A percentile compares a stretch with the other conserved stretches of the same genome.
Evolutionary conservation across 2,113 vertebrate species (phyloP).

Genomic region (Rhinoptilus africanus): DNA sequence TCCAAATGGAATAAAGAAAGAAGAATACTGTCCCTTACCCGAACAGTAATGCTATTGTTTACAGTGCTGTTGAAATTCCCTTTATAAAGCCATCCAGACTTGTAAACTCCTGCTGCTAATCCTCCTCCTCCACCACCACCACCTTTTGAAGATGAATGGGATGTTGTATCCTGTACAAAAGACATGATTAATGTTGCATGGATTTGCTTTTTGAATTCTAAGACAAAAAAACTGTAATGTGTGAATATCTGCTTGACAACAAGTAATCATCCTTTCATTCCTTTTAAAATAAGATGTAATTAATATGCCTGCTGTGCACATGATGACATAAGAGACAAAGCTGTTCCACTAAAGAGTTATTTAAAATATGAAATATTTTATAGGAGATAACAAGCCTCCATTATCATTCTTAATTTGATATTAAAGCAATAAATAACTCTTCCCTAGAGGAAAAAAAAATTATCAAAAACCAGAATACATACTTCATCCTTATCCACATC

Average conservation of each 20-base stretch:
- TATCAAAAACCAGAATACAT: slow-evolving; percentile 1
- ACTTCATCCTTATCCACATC: slow-evolving; percentile 98
- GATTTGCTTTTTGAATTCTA: neutral
- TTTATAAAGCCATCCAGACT: slow-evolving; percentile 98
- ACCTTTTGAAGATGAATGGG: slow-evolving; percentile 96
- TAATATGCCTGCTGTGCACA: neutral
- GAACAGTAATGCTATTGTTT: slow-evolving; percentile 96
- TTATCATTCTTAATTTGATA: neutral
- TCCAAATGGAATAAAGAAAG: neutral
- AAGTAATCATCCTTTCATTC: neutral
- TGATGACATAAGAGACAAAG: neutral
- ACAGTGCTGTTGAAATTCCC: slow-evolving; percentile 99
- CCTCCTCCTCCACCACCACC: slow-evolving; percentile 76
- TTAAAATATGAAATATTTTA: neutral
- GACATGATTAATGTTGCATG: neutral
- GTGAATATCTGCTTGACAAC: neutral
- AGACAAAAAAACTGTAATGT: neutral
- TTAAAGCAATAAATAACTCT: neutral
- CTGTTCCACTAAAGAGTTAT: neutral
- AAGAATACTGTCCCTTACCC: slow-evolving; percentile 79
- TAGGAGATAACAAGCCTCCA: neutral
- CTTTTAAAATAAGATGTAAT: neutral
- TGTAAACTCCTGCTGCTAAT: slow-evolving; percentile 88
- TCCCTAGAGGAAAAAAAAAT: neutral
- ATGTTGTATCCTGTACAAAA: slow-evolving; percentile 89